Percentiles rank a stretch among this genome's conserved stretches.
These are phyloP conservation scores for Heptranchias perlo DNA, from an alignment of 2,113 vertebrate genomes.

Conservation along the genomic window DNA sequence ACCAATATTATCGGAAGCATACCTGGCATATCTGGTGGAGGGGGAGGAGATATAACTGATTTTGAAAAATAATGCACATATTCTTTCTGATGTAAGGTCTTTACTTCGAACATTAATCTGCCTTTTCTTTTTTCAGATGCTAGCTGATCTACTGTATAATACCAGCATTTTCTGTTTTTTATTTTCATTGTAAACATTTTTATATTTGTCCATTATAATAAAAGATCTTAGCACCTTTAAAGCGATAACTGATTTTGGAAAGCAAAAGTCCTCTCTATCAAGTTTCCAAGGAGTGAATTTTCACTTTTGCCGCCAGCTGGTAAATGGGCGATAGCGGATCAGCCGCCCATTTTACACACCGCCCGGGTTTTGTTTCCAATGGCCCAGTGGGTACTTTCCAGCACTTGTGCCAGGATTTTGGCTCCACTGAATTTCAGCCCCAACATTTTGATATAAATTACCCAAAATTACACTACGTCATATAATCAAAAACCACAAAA, in stretches of 20 bases:
- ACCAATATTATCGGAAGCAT: not conserved
- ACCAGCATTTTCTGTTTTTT: not conserved
- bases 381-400: not conserved
- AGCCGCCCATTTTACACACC: not conserved
- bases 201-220: not conserved
- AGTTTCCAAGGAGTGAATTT: not conserved
- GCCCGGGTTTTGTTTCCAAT: not conserved
- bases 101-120: not conserved
- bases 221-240: not conserved
- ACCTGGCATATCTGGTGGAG: not conserved
- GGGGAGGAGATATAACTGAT: not conserved
- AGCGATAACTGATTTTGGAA: not conserved
- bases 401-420: not conserved
- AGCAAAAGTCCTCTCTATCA: not conserved
- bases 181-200: too few relatives aligned
- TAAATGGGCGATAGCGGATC: too few relatives aligned
- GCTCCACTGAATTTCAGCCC: not conserved
- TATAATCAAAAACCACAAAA: not conserved
- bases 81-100: not conserved
- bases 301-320: not conserved
- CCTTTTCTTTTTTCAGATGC: not conserved
- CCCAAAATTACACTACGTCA: not conserved
- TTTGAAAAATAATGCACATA: not conserved
- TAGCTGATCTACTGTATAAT: not conserved
- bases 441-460: not conserved